Evolutionary conservation across 1,140 invertebrate species (phyloP).

Genomic region (Hydropsyche tenuis): DNA sequence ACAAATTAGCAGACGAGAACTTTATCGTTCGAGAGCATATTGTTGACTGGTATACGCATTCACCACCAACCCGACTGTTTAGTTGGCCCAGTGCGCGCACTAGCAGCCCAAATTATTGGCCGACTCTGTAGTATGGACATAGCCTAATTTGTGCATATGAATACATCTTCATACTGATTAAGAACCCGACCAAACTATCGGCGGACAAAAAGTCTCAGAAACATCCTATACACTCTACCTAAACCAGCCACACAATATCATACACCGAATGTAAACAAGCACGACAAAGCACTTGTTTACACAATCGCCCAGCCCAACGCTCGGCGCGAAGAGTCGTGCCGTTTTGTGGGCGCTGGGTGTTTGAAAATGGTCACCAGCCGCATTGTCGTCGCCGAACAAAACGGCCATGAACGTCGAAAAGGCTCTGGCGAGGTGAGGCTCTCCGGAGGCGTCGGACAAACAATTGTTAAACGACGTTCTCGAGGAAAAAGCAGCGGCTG

Average conservation of each 20-base stretch:
- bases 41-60: no score
- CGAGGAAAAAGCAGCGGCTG: neutral
- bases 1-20: no score
- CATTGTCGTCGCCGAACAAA: neutral
- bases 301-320: neutral
- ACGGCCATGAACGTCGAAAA: slow-evolving; percentile 7
- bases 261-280: neutral
- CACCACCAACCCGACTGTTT: no score
- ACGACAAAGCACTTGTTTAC: slow-evolving; percentile 6
- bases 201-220: no score
- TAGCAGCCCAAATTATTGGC: no score
- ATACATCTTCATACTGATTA: no score
- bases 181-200: no score
- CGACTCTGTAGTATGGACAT: no score
- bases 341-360: neutral
- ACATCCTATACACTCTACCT: no score
- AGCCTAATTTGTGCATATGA: no score
- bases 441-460: slow-evolving; percentile 8
- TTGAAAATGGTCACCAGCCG: slow-evolving; percentile 3
- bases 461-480: neutral
- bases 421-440: neutral
- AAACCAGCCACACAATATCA: neutral
- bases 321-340: neutral
- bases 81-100: no score
- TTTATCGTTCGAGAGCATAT: no score